A percentile compares a stretch with the other conserved stretches of the same genome.
phyloP scores from a whole-genome alignment of 2,113 vertebrate species.

The Noctilio leporinus region DNA sequence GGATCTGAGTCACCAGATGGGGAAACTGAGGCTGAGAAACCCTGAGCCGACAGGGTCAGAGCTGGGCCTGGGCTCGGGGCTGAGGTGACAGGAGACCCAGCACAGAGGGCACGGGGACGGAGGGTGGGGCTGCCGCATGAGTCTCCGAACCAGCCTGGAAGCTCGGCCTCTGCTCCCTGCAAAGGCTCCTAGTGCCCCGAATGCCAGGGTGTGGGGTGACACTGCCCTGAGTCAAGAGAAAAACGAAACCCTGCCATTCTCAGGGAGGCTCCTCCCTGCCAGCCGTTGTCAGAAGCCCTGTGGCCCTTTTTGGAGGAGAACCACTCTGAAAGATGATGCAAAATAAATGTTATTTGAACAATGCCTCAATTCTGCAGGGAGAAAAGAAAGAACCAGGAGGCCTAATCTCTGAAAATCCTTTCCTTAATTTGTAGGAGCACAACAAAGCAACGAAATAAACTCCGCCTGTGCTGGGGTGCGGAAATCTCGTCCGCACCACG shows the following conservation, averaged over 20 bases:
- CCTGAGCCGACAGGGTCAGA: neutral
- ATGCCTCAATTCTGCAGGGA: conserved; percentile 32
- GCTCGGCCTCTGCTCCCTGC: neutral
- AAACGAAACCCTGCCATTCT: neutral
- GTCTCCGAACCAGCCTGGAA: neutral
- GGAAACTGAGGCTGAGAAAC: neutral
- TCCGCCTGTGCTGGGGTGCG: conserved; percentile 8
- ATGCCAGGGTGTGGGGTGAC: neutral
- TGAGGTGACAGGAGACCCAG: fast-evolving
- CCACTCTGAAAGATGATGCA: conserved; percentile 54
- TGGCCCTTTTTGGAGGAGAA: neutral
- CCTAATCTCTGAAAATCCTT: conserved; percentile 60
- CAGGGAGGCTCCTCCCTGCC: neutral
- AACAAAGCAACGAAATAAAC: conserved; percentile 29
- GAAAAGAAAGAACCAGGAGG: conserved; percentile 53
- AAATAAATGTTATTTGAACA: conserved; percentile 48
- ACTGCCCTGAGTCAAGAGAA: too few relatives aligned
- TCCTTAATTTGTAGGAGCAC: conserved; percentile 68
- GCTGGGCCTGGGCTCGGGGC: neutral
- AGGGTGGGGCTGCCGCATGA: neutral
- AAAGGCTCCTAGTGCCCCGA: neutral
- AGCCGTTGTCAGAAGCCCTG: conserved; percentile 25
- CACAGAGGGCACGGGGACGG: fast-evolving
- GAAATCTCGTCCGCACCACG: neutral
- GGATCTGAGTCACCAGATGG: neutral